phyloP scores from a whole-genome alignment of 2,113 vertebrate species.

The Caloenas nicobarica region DNA sequence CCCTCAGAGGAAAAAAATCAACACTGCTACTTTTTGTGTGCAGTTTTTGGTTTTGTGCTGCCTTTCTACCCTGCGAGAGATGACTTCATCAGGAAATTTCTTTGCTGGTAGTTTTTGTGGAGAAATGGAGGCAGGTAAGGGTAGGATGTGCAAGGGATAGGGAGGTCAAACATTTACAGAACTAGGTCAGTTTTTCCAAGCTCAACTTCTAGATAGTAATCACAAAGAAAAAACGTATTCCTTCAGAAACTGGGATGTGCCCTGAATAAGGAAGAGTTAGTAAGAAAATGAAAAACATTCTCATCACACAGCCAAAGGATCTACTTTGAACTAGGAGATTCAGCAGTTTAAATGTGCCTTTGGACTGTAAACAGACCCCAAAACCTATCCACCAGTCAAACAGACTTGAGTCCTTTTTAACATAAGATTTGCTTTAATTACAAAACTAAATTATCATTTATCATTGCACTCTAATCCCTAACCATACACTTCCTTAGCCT shows the following conservation, averaged over 20 bases:
- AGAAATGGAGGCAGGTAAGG: not conserved
- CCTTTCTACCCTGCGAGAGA: not conserved
- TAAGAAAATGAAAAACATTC: not conserved
- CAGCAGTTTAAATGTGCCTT: slow-evolving; percentile 35
- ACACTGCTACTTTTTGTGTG: not conserved
- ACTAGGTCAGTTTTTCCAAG: slow-evolving; percentile 5
- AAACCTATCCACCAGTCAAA: slow-evolving; percentile 7
- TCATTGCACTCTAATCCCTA: slow-evolving; percentile 44
- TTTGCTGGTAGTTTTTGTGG: not conserved
- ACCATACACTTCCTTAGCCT: slow-evolving; percentile 46
- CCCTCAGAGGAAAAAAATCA: not conserved
- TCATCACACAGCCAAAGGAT: not conserved
- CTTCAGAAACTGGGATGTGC: not conserved
- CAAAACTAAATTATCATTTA: slow-evolving; percentile 37
- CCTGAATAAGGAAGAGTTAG: not conserved
- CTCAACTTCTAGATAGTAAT: not conserved
- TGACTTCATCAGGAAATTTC: not conserved
- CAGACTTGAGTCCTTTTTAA: not conserved
- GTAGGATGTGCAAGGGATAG: not conserved
- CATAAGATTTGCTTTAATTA: slow-evolving; percentile 42
- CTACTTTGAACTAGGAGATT: not conserved
- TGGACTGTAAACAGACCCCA: slow-evolving; percentile 40
- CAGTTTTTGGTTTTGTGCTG: not conserved
- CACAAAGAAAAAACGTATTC: not conserved
- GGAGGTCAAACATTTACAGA: slow-evolving; percentile 45